phyloP scores from a whole-genome alignment of 1,140 invertebrate genomes.

The Aphaenogaster floridana region DNA sequence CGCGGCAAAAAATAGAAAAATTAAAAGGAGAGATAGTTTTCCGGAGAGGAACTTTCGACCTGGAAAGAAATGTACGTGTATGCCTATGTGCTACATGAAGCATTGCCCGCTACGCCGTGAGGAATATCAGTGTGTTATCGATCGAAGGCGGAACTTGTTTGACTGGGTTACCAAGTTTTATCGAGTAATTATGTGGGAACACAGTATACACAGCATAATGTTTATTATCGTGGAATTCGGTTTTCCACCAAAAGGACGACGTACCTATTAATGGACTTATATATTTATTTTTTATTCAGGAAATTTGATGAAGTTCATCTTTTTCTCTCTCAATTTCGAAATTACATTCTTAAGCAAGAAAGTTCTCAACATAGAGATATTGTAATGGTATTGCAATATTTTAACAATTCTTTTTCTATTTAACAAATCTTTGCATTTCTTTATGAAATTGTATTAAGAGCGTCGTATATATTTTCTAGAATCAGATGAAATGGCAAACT shows the following conservation, averaged over 20 bases:
- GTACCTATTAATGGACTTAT: background rate
- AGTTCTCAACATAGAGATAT: background rate
- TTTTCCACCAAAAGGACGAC: slow-evolving; percentile 7
- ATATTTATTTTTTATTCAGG: slow-evolving; percentile 8
- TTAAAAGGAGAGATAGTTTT: background rate
- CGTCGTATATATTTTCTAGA: too few relatives aligned
- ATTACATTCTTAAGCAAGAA: slow-evolving; percentile 7
- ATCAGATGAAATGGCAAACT: background rate
- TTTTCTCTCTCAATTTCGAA: background rate
- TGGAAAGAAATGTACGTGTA: slow-evolving; percentile 4
- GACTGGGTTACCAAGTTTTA: slow-evolving; percentile 41
- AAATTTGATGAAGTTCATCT: background rate
- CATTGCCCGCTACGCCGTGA: background rate
- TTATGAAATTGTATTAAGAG: background rate
- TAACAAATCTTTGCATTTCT: background rate
- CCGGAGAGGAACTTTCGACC: slow-evolving; percentile 17
- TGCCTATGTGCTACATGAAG: background rate
- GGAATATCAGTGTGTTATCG: slow-evolving; percentile 22
- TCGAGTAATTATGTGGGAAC: slow-evolving; percentile 28
- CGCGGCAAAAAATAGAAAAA: background rate
- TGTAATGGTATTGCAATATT: background rate
- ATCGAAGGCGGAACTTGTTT: slow-evolving; percentile 38
- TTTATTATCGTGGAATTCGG: slow-evolving; percentile 28
- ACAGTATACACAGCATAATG: background rate
- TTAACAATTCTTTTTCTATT: too few relatives aligned